Evolutionary conservation across 2,888 invertebrate genomes (phyloP), one percentile per base, ranked within the genome.

Genomic region (Toxonevra muliebris): DNA sequence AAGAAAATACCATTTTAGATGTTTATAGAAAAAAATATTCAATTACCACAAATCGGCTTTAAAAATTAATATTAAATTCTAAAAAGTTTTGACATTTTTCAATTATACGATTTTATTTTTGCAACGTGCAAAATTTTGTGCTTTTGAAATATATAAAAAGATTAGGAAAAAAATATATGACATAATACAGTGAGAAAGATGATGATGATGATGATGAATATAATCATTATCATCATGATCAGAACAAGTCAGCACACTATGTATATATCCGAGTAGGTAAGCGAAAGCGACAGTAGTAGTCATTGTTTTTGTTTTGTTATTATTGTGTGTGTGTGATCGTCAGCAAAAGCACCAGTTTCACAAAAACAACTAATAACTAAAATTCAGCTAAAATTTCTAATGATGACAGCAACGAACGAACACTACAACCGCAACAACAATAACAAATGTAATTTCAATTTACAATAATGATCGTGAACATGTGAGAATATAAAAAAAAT

Each of bases 101-200:
- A 15, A 48, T 48, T 48, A 48, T n/a, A 3, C 48, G 48, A 48
- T 48, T 10, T 15, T n/a, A 48, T 48, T 48, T 48, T 15, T 48
- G 48, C 15, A 15, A 13, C 8, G 8, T 48, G 48, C 15, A 7
- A 2, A 15, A 48, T 15, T 48, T 13, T 10, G 7, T 7, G 30
- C 30, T 4, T 30, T 30, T 30, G 3, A 30, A 30, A 30, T 4
- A 30, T 30, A 30, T 30, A 7, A 7, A 30, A 30, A 30, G 30
- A 30, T 2, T 19, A 12, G 53, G 15, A 48, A 7, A n/a, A n/a
- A 48, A 43, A 74, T 69, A 75, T 74, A 78, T 78, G 78, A 78
- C 78, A 78, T 78, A 78, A 78, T 78, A 76, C 71, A 63, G 48
- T 66, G 70, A 71, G 71, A 71, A 73, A 43, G 20, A 41, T 60